Conservation (phyloP, 2,888 invertebrate genomes). For the Heliconius ismenius region DNA sequence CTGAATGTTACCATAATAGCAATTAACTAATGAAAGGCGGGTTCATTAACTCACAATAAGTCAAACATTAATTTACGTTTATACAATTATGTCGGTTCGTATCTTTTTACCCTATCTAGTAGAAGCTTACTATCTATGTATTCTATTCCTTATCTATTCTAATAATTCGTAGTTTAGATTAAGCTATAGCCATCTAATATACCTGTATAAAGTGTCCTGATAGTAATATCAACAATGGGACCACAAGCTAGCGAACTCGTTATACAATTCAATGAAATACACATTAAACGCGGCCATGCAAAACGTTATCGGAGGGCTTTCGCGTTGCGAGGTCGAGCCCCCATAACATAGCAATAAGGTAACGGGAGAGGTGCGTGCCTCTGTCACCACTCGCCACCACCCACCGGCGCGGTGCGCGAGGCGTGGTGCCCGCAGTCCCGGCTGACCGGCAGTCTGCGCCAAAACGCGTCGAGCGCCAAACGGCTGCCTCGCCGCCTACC, state of each 20-base stretch:
- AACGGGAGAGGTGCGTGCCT: slow-evolving; percentile 77
- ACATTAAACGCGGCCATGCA: slow-evolving; percentile 40
- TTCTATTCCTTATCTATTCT: not conserved
- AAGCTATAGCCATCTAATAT: not conserved
- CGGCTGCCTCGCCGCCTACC: slow-evolving; percentile 57
- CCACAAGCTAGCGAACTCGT: slow-evolving; percentile 16
- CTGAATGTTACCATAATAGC: no score
- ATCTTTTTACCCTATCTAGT: not conserved
- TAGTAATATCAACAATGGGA: slow-evolving; percentile 12
- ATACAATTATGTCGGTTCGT: not conserved
- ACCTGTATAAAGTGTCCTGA: not conserved
- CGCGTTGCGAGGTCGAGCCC: slow-evolving; percentile 72
- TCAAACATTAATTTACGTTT: not conserved
- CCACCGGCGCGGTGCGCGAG: slow-evolving; percentile 75
- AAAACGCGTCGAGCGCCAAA: slow-evolving; percentile 69
- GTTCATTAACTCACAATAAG: not conserved
- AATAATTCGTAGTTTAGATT: not conserved
- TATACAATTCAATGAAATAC: slow-evolving; percentile 25
- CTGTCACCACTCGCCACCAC: slow-evolving; percentile 74
- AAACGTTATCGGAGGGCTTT: slow-evolving; percentile 60
- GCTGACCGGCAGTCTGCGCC: slow-evolving; percentile 72
- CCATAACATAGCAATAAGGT: slow-evolving; percentile 78
- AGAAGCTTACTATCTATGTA: not conserved
- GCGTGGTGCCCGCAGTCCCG: slow-evolving; percentile 68
- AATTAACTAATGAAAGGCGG: not conserved